A percentile compares a stretch with the other conserved stretches of the same genome.
Evolutionary conservation across 2,888 invertebrate species (phyloP).

Genomic region (Cryptocheilus praepositus): DNA sequence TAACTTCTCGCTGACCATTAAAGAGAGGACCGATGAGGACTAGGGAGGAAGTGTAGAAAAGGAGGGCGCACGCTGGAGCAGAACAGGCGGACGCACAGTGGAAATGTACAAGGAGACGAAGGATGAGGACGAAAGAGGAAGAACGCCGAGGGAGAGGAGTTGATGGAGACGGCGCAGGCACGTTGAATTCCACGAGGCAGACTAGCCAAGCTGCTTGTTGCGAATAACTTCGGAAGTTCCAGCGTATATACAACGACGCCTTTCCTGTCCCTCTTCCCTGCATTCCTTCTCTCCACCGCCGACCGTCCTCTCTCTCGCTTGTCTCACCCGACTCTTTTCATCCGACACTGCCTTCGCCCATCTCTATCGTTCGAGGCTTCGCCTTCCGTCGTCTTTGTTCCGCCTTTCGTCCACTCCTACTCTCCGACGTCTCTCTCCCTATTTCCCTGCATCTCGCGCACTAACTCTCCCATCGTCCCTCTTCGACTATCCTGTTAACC

Average conservation of each 20-base stretch:
- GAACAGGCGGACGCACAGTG: neutral
- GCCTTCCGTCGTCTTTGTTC: too few species aligned
- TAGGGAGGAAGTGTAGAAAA: conserved; percentile 28
- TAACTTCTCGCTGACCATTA: conserved; percentile 51
- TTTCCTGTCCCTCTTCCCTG: conserved; percentile 25
- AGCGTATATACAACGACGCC: conserved; percentile 34
- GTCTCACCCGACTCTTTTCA: conserved; percentile 12
- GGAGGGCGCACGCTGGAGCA: neutral
- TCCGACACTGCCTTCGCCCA: conserved; percentile 4
- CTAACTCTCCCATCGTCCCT: conserved; percentile 26
- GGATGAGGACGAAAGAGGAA: conserved; percentile 26
- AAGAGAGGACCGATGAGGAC: conserved; percentile 46
- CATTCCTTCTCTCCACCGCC: neutral
- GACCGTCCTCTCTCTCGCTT: too few species aligned
- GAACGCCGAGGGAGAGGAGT: conserved; percentile 18
- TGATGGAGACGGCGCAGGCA: conserved; percentile 25
- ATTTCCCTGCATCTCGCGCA: conserved; percentile 27
- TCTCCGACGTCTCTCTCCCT: conserved; percentile 13
- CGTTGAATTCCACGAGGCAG: conserved; percentile 58
- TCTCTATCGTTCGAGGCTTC: neutral
- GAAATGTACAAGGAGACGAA: conserved; percentile 18
- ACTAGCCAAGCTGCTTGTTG: conserved; percentile 61
- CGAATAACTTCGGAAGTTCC: conserved; percentile 64
- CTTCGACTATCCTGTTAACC: conserved; percentile 35
- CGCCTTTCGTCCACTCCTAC: conserved; percentile 1